These are phyloP conservation scores for Lasioglossum figueresi DNA, from an alignment of 2,888 invertebrate species.

Conservation along the genomic window DNA sequence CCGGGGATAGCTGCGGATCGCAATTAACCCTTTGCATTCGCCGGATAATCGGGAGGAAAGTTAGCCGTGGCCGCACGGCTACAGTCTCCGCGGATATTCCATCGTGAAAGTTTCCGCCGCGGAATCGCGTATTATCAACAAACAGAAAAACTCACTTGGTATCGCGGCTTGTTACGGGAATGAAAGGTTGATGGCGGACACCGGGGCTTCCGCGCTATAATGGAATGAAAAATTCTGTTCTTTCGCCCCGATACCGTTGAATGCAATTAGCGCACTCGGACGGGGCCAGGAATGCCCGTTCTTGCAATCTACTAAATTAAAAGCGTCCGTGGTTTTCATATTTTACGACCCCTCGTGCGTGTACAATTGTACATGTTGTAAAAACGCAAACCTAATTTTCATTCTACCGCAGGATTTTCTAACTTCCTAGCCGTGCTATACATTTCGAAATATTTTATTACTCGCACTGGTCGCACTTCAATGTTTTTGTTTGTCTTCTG, in stretches of 20 bases:
- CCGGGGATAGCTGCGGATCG: slow-evolving; percentile 24
- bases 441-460: not conserved
- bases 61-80: slow-evolving; percentile 7
- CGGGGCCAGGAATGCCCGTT: not conserved
- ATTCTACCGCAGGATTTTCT: not conserved
- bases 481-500: too few species aligned
- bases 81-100: slow-evolving; percentile 3
- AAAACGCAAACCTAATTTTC: not conserved
- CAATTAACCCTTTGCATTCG: slow-evolving; percentile 57
- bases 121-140: slow-evolving; percentile 8
- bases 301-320: not conserved
- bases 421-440: not conserved
- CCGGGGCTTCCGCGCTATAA: not conserved
- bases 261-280: not conserved
- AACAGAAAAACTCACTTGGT: not conserved
- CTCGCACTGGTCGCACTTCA: too few species aligned
- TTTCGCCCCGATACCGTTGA: slow-evolving; percentile 9
- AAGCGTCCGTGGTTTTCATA: not conserved
- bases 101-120: slow-evolving; percentile 9
- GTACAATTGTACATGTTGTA: not conserved
- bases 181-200: slow-evolving; percentile 3
- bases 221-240: slow-evolving; percentile 13
- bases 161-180: not conserved
- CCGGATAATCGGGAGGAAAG: slow-evolving; percentile 38
- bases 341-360: not conserved